Conservation (phyloP, 2,888 invertebrate species). For the Lamellibrachia columna region DNA sequence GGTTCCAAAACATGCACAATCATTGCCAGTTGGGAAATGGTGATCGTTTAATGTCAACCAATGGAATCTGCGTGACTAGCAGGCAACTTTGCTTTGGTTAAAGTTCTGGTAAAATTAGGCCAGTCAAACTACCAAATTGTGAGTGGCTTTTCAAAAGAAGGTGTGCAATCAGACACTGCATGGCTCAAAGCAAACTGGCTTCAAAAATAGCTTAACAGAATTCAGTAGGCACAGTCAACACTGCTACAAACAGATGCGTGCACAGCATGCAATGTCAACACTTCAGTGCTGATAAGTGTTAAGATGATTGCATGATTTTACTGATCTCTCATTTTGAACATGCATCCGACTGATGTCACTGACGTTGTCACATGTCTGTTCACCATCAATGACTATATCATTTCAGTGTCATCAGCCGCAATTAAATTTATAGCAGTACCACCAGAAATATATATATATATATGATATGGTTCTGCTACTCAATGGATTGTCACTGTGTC, state of each 20-base stretch:
- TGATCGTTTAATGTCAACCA: too few relatives aligned
- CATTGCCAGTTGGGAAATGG: too few relatives aligned
- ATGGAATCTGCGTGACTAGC: too few relatives aligned
- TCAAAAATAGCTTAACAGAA: constrained; percentile 11
- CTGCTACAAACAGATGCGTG: background rate
- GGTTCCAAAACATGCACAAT: too few relatives aligned
- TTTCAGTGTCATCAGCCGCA: background rate
- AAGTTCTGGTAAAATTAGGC: too few relatives aligned
- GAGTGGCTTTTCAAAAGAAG: too few relatives aligned
- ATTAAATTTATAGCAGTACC: background rate
- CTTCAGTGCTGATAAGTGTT: background rate
- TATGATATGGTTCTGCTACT: background rate
- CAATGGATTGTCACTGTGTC: background rate
- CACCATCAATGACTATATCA: background rate
- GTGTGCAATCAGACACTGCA: background rate
- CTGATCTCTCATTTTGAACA: background rate
- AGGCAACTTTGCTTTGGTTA: too few relatives aligned
- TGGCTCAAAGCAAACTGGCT: background rate
- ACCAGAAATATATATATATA: background rate
- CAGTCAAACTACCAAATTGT: too few relatives aligned
- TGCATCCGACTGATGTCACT: background rate
- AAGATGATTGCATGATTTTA: background rate
- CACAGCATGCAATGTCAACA: background rate
- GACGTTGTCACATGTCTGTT: background rate
- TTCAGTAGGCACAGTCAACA: background rate